Evolutionary conservation across 30 jellyfish, hydroid and myxozoan species (phyloP), one percentile per base, ranked within the genome.

Genomic region (Mastigias papua): DNA sequence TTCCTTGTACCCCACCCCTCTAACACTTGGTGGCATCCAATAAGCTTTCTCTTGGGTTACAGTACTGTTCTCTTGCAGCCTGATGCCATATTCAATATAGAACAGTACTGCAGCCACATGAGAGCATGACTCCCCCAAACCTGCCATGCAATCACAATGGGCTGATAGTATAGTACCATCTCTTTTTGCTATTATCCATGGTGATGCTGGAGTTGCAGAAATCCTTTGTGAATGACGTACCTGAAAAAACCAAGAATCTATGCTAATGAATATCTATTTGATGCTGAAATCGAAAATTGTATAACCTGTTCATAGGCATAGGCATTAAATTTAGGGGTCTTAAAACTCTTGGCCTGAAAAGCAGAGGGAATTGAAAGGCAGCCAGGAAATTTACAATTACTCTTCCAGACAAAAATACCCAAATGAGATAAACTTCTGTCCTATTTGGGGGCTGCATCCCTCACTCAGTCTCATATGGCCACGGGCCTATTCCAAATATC

Each of bases 131-230:
- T 42, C 74, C 16, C 84, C 91, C 19, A 42, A 35, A 15, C 84
- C 91, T 11, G 84, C 83, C 83, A 81, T 81, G 76, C 91, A 81
- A 37, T 70, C 42, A 51, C 84, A 81, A 48, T 81, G 91, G 62
- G 77, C 91, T 62, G 42, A 25, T 81, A 37, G 7, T 29, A 81
- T 54, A 6, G 83, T n/a, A 8, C 89, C 89, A 30, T 61, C 50
- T 33, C 37, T 65, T 23, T 79, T 34, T 16, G 35, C 64, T 31
- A 64, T 63, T 19, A 79, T 51, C 89, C 89, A 79, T 16, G 67
- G 48, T 15, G 32, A 29, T 7, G 35, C 69, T 72, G 83, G 68
- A 1, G 83, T 31, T 34, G 30, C 68, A 17, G 46, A 13, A 21
- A 54, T 16, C 31, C 76, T 19, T 26, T 65, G 50, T 19, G 32